Evolutionary conservation across 2,888 invertebrate genomes (phyloP), one percentile per base, ranked within the genome.

Genomic region (Apamea monoglypha): DNA sequence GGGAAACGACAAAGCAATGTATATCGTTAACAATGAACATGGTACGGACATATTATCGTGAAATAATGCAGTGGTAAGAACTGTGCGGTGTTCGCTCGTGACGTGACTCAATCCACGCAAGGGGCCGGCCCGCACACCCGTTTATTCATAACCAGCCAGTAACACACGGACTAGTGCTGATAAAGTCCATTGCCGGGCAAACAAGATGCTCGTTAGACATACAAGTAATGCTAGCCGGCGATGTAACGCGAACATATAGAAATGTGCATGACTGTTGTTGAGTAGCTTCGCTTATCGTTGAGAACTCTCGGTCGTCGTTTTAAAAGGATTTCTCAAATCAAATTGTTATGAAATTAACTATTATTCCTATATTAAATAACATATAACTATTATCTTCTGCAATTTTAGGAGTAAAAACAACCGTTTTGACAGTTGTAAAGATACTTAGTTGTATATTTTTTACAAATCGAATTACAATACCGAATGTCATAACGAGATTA

Each of bases 21-120:
- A 92, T 86, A 87, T 87, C 76, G 81, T 76, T 77, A 75, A 84
- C 82, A 88, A 88, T 90, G 88, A 87, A 86, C 36, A 84, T 80
- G 83, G 87, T 80, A 84, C 81, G 76, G 74, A 81, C 64, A 63
- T 74, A 91, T 92, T 92, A 92, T 92, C 88, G 87, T 87, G 86
- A 88, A 88, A 89, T 90, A 91, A 91, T 93, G 92, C 91, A 90
- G 91, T 92, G 91, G 92, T 92, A 89, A 76, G 78, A 83, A 87
- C 90, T 84, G 93, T 92, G 93, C 94, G 93, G 92, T 82, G 92
- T 93, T 94, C 94, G 92, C 92, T 94, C 94, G 94, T 94, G 71
- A 71, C 94, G 94, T 95, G 95, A 95, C 93, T 93, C 94, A 93
- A 93, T 93, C 92, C 91, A 91, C 92, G 92, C 92, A 91, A 92